These are phyloP conservation scores for Strix uralensis DNA, from an alignment of 2,113 vertebrate species.

Conservation along the genomic window DNA sequence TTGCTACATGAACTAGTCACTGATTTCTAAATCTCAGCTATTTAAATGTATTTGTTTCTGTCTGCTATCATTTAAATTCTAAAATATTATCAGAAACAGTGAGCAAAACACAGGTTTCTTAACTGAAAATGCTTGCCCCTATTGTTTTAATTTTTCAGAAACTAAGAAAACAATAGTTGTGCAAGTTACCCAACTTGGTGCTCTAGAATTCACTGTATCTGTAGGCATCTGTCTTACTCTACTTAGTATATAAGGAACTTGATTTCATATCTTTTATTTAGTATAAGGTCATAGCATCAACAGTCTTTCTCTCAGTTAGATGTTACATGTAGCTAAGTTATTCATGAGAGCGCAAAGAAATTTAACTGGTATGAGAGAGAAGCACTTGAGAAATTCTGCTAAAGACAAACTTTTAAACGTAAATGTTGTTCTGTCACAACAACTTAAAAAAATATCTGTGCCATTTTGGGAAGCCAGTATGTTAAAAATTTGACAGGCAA, in stretches of 20 bases:
- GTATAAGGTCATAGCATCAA: neutral
- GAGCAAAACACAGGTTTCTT: neutral
- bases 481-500: neutral
- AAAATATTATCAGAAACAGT: neutral
- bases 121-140: neutral
- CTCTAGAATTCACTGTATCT: neutral
- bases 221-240: neutral
- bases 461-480: neutral
- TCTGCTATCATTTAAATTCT: neutral
- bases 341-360: neutral
- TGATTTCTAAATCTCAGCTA: neutral
- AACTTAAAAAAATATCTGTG: neutral
- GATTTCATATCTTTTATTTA: neutral
- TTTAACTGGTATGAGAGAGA: neutral
- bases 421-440: neutral
- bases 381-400: neutral
- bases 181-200: neutral
- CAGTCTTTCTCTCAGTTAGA: neutral
- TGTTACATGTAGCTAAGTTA: neutral
- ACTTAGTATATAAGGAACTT: neutral
- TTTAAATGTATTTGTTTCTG: neutral
- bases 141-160: neutral
- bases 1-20: neutral
- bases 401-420: neutral
- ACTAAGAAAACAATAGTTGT: neutral